Conservation (phyloP, 2,113 vertebrate genomes). For the Paralichthys olivaceus region DNA sequence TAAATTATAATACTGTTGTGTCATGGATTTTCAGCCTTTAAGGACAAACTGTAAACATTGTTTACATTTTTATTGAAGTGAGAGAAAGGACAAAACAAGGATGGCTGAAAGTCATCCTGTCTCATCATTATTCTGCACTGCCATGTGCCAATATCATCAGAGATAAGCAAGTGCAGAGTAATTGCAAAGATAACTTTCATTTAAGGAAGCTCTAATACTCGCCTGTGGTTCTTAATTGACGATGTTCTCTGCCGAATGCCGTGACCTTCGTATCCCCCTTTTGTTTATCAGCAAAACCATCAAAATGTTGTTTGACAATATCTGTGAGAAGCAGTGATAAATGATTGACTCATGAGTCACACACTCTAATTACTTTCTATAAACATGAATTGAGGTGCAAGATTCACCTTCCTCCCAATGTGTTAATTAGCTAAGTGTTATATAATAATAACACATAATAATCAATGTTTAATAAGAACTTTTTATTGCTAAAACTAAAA, state of each 20-base stretch:
- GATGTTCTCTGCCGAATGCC: constrained; percentile 59
- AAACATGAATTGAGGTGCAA: not conserved
- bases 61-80: constrained; percentile 72
- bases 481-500: too few species aligned
- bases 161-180: constrained; percentile 75
- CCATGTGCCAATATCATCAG: constrained; percentile 66
- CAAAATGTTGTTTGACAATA: constrained; percentile 62
- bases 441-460: too few species aligned
- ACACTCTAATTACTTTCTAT: constrained; percentile 38
- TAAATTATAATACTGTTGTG: constrained; percentile 39
- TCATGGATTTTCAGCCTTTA: constrained; percentile 52
- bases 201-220: constrained; percentile 66
- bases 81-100: constrained; percentile 68
- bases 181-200: constrained; percentile 79
- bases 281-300: constrained; percentile 67
- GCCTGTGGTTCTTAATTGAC: constrained; percentile 69
- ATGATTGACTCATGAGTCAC: constrained; percentile 46
- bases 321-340: constrained; percentile 45
- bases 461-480: too few species aligned
- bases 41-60: constrained; percentile 62
- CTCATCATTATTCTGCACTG: constrained; percentile 72
- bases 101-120: constrained; percentile 64
- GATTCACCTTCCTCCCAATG: not conserved
- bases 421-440: constrained; percentile 15
- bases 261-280: constrained; percentile 65